A percentile compares a stretch with the other conserved stretches of the same genome.
phyloP scores from a whole-genome alignment of 2,888 invertebrate species.

The Temnothorax rugatulus region DNA sequence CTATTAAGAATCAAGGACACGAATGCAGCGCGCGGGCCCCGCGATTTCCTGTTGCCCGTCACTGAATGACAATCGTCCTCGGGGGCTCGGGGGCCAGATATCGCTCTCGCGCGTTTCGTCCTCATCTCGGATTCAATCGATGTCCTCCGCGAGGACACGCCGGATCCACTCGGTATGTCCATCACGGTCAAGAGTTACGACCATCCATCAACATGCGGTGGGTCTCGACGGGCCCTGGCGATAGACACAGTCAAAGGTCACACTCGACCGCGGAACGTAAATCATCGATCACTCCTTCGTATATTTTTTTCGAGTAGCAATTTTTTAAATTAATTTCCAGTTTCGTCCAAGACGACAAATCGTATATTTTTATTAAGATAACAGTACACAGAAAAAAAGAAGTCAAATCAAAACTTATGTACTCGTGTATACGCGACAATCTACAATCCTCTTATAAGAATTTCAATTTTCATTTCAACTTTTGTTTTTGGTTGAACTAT shows the following conservation, averaged over 20 bases:
- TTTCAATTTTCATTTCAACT: no score
- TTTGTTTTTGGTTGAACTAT: no score
- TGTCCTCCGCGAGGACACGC: conserved; percentile 72
- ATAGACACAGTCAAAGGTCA: conserved; percentile 55
- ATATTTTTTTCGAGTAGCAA: background rate
- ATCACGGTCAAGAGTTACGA: conserved; percentile 72
- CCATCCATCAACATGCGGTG: conserved; percentile 66
- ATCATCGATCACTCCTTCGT: conserved; percentile 17
- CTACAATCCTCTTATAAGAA: no score
- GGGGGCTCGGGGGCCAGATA: conserved; percentile 60
- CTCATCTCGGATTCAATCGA: conserved; percentile 79
- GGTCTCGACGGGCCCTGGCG: conserved; percentile 57
- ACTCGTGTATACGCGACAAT: no score
- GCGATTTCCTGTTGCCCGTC: conserved; percentile 80
- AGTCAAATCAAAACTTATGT: no score
- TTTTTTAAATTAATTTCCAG: conserved; percentile 3
- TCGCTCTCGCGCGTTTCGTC: conserved; percentile 68
- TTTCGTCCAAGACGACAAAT: background rate
- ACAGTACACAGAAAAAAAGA: no score
- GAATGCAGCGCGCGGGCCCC: conserved; percentile 64
- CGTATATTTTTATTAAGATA: conserved; percentile 12
- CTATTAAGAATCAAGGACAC: conserved; percentile 78
- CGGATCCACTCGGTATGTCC: conserved; percentile 69
- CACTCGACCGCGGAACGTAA: conserved; percentile 14
- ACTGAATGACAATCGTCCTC: conserved; percentile 78